Evolutionary conservation across 2,113 vertebrate species (phyloP).

Genomic region (Tyrannus savana): DNA sequence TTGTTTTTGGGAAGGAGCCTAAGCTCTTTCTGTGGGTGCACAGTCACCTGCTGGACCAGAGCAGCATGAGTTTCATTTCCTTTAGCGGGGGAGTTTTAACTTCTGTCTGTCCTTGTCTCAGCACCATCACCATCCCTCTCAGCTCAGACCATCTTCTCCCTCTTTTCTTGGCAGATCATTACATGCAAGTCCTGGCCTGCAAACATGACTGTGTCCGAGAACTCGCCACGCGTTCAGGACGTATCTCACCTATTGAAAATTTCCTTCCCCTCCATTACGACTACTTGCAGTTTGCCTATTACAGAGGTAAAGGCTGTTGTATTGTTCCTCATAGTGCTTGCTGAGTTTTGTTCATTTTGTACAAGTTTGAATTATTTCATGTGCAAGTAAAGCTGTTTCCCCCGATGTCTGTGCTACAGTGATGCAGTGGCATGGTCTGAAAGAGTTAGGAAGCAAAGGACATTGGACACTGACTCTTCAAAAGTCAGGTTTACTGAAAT

Average conservation of each 20-base stretch:
- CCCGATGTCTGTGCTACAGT: rapidly evolving
- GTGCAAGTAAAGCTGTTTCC: background rate
- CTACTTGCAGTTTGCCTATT: conserved; percentile 96
- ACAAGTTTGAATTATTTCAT: background rate
- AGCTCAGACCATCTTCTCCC: background rate
- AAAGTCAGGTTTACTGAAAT: background rate
- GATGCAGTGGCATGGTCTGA: background rate
- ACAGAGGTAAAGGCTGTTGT: conserved; percentile 78
- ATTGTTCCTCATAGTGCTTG: background rate
- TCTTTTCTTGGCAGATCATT: conserved; percentile 84
- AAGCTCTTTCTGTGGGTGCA: background rate
- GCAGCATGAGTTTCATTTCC: background rate
- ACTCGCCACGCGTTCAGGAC: conserved; percentile 89
- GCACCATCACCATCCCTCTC: background rate
- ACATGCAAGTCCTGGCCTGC: conserved; percentile 90
- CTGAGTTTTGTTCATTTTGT: background rate
- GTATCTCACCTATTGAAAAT: conserved; percentile 92
- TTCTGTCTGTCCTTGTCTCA: background rate
- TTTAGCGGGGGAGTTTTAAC: background rate
- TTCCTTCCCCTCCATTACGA: conserved; percentile 95
- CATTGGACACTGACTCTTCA: background rate
- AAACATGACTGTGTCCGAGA: conserved; percentile 93
- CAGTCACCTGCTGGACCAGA: background rate
- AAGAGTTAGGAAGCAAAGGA: background rate
- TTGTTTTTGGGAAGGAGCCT: background rate